A percentile compares a stretch with the other conserved stretches of the same genome.
Evolutionary conservation across 2,888 invertebrate species (phyloP).

Genomic region (Ophion costatus): DNA sequence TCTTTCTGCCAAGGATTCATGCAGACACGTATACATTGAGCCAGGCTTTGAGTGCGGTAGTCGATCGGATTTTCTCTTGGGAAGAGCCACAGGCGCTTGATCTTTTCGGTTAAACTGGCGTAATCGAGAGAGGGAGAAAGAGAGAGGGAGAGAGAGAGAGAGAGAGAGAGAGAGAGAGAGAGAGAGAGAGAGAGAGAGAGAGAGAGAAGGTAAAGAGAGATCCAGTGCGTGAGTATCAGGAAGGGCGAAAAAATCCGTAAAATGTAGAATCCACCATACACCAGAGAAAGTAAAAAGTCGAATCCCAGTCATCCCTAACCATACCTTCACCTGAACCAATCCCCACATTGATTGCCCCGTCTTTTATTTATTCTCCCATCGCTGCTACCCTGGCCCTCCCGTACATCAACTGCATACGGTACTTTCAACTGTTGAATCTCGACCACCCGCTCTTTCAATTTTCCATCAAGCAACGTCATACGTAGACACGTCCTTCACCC

Average conservation of each 20-base stretch:
- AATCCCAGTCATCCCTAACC: too few relatives aligned
- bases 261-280: neutral
- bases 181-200: neutral
- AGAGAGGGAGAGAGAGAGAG: neutral
- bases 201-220: too few relatives aligned
- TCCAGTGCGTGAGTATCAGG: too few relatives aligned
- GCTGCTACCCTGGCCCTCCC: too few relatives aligned
- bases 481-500: too few relatives aligned
- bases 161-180: neutral
- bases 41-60: slow-evolving; percentile 45
- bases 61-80: slow-evolving; percentile 59
- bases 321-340: too few relatives aligned
- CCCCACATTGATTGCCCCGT: too few relatives aligned
- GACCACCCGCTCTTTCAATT: too few relatives aligned
- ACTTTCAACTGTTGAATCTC: too few relatives aligned
- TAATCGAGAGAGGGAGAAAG: slow-evolving; percentile 36
- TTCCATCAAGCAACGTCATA: too few relatives aligned
- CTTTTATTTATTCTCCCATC: too few relatives aligned
- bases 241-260: neutral
- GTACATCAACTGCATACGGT: too few relatives aligned
- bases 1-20: slow-evolving; percentile 6
- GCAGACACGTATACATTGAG: slow-evolving; percentile 28
- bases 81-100: slow-evolving; percentile 47
- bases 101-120: slow-evolving; percentile 58
- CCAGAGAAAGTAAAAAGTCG: neutral